Evolutionary conservation across 2,888 invertebrate genomes (phyloP).

Genomic region (Dasypogon diadema): DNA sequence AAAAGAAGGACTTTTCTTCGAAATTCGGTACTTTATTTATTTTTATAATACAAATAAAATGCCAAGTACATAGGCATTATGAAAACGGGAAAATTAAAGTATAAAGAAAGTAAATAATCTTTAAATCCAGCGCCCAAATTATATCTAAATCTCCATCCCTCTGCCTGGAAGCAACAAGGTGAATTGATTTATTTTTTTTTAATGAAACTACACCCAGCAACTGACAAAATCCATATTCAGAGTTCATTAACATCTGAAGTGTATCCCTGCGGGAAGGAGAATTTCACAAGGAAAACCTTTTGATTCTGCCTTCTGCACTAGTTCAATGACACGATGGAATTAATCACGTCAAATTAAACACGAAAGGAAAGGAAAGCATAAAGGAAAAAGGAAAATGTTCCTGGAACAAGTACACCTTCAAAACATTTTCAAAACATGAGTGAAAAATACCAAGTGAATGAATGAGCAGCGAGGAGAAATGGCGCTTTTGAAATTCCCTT

Average conservation of each 20-base stretch:
- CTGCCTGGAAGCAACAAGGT: slow-evolving; percentile 15
- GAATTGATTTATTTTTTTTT: neutral
- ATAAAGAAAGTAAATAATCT: neutral
- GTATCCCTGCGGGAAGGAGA: slow-evolving; percentile 33
- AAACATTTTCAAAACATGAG: slow-evolving; percentile 33
- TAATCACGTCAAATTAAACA: slow-evolving; percentile 55
- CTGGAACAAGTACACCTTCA: slow-evolving; percentile 13
- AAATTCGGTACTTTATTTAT: too few relatives aligned
- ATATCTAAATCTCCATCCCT: neutral
- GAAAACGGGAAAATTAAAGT: too few relatives aligned
- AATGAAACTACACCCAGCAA: slow-evolving; percentile 36
- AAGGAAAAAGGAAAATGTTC: slow-evolving; percentile 25
- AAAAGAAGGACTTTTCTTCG: too few relatives aligned
- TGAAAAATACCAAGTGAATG: slow-evolving; percentile 31
- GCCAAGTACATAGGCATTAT: too few relatives aligned
- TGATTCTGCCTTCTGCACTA: slow-evolving; percentile 46
- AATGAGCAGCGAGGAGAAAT: slow-evolving; percentile 45
- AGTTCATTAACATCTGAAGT: slow-evolving; percentile 50
- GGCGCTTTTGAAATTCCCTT: slow-evolving; percentile 36
- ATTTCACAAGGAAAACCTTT: slow-evolving; percentile 26
- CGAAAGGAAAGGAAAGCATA: slow-evolving; percentile 41
- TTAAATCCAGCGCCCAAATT: neutral
- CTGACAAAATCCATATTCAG: slow-evolving; percentile 46
- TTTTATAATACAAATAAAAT: too few relatives aligned
- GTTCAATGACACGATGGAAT: slow-evolving; percentile 55